Evolutionary conservation across 2,113 vertebrate species (phyloP).

Genomic region (Oryzias curvinotus): DNA sequence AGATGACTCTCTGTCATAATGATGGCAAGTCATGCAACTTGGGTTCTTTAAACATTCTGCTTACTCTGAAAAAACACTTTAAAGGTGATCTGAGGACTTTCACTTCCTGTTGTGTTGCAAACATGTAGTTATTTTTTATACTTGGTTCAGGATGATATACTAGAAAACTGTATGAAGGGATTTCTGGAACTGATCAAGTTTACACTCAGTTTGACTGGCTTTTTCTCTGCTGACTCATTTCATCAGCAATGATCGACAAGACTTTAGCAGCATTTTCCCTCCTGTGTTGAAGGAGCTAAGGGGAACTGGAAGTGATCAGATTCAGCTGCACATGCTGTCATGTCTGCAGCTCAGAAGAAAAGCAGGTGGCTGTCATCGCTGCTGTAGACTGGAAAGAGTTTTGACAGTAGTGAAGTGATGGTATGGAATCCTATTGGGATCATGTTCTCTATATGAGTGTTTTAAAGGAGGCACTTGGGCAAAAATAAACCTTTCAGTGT

Average conservation of each 20-base stretch:
- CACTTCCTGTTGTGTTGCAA: slow-evolving; percentile 2
- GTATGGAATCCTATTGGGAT: slow-evolving; percentile 51
- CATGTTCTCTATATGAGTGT: slow-evolving; percentile 40
- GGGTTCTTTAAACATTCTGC: slow-evolving; percentile 3
- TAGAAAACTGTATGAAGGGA: not conserved
- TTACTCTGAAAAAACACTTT: slow-evolving; percentile 4
- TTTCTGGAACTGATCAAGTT: too few relatives aligned
- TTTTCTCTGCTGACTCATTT: too few relatives aligned
- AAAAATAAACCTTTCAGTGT: slow-evolving; percentile 54
- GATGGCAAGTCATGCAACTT: not conserved
- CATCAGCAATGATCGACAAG: too few relatives aligned
- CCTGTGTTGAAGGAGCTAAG: slow-evolving; percentile 17
- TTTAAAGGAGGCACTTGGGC: slow-evolving; percentile 51
- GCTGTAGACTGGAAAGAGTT: slow-evolving; percentile 17
- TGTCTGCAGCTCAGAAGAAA: slow-evolving; percentile 34
- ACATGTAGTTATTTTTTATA: slow-evolving; percentile 24
- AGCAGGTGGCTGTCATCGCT: slow-evolving; percentile 63
- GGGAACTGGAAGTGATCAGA: slow-evolving; percentile 25
- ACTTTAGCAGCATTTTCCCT: too few relatives aligned
- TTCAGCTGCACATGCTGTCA: slow-evolving; percentile 19
- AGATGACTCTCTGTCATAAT: slow-evolving; percentile 8
- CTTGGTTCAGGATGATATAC: slow-evolving; percentile 33
- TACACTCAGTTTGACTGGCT: too few relatives aligned
- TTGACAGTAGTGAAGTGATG: slow-evolving; percentile 43
- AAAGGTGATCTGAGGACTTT: slow-evolving; percentile 37